A percentile compares a stretch with the other conserved stretches of the same genome.
phyloP scores from a whole-genome alignment of 2,113 vertebrate genomes.

The Crypturellus undulatus region DNA sequence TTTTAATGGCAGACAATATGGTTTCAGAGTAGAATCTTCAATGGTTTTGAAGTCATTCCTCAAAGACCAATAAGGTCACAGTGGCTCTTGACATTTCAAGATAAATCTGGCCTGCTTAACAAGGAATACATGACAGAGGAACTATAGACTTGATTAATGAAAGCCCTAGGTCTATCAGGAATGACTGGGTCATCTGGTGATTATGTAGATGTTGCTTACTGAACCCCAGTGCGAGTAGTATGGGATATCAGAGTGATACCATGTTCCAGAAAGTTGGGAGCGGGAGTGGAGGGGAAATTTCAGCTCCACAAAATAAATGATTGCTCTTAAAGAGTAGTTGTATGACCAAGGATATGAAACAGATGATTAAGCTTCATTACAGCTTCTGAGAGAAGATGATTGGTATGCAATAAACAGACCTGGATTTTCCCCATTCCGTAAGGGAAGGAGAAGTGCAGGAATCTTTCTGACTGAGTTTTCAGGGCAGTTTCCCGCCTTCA shows the following conservation, averaged over 20 bases:
- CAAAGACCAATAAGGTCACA: neutral
- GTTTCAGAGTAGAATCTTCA: neutral
- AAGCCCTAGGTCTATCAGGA: neutral
- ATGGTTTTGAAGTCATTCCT: neutral
- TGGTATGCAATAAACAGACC: neutral
- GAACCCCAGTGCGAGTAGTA: neutral
- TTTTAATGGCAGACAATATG: neutral
- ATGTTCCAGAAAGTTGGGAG: constrained; percentile 1
- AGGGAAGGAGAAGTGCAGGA: neutral
- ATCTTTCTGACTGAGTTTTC: neutral
- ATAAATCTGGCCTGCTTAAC: constrained; percentile 3
- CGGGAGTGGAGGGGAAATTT: neutral
- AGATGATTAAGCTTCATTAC: constrained; percentile 6
- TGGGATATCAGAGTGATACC: neutral
- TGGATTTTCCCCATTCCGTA: neutral
- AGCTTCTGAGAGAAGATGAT: neutral
- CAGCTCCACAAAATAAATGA: constrained; percentile 25
- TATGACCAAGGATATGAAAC: neutral
- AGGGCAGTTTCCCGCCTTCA: neutral
- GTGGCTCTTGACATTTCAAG: neutral
- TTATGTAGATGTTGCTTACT: constrained; percentile 45
- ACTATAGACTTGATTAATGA: neutral
- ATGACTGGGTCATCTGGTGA: constrained; percentile 37
- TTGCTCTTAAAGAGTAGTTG: constrained; percentile 13
- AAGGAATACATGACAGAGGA: constrained; percentile 9